Percentiles rank a stretch among this genome's conserved stretches.
Conservation (phyloP, 1,140 invertebrate genomes). For the Lepidurus couesii region DNA sequence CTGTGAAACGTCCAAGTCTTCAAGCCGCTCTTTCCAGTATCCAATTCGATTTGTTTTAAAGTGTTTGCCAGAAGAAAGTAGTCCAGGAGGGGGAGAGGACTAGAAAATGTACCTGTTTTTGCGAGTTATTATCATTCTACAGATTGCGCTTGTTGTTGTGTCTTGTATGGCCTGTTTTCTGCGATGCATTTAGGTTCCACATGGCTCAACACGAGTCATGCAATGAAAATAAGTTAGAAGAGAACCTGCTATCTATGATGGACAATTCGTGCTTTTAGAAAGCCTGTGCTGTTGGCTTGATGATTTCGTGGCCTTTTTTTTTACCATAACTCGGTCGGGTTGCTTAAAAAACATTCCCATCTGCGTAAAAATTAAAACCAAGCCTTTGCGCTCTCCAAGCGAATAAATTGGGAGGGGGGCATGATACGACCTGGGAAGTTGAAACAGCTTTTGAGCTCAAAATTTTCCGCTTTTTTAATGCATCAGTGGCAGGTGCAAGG, state of each 20-base stretch:
- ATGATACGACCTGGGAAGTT: no score
- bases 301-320: not conserved
- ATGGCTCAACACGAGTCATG: not conserved
- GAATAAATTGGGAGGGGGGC: not conserved
- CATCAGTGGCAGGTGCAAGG: slow-evolving; percentile 9
- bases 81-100: no score
- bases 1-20: no score
- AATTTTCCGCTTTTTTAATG: not conserved
- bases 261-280: not conserved
- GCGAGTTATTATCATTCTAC: not conserved
- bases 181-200: not conserved
- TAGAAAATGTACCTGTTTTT: no score
- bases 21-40: no score
- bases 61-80: no score
- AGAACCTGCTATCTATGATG: not conserved
- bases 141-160: not conserved
- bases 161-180: not conserved
- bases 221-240: not conserved
- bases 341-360: no score
- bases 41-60: no score
- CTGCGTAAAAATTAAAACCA: not conserved
- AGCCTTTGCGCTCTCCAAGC: not conserved
- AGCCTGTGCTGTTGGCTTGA: not conserved
- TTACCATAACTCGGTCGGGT: not conserved
- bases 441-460: not conserved